Evolutionary conservation across 1,140 invertebrate species (phyloP).

Genomic region (Zophobas morio): DNA sequence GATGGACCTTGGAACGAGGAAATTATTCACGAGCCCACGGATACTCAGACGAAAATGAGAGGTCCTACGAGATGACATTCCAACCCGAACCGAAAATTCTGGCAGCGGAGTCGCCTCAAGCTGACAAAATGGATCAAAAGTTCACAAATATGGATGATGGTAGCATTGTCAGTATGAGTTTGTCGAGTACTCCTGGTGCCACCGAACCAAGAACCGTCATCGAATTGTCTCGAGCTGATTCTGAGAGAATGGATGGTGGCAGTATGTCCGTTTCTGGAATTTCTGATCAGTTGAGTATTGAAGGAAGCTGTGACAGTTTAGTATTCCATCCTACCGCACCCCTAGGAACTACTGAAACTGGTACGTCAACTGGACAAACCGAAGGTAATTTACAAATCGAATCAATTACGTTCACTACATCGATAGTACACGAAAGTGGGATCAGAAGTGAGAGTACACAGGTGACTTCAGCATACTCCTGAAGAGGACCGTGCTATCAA

Average conservation of each 20-base stretch:
- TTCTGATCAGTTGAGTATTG: constrained; percentile 70
- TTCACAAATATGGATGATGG: constrained; percentile 73
- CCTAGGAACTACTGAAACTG: constrained; percentile 60
- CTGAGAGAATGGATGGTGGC: constrained; percentile 60
- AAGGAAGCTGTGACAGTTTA: constrained; percentile 61
- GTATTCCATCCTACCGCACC: constrained; percentile 56
- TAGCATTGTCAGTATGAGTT: constrained; percentile 71
- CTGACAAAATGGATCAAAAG: constrained; percentile 65
- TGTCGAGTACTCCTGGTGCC: constrained; percentile 71
- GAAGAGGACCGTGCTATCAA: constrained; percentile 72
- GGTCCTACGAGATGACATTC: constrained; percentile 92
- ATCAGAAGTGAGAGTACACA: constrained; percentile 71
- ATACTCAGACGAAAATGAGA: constrained; percentile 82
- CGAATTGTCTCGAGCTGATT: constrained; percentile 68
- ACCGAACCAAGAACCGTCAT: constrained; percentile 71
- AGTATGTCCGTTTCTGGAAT: constrained; percentile 69
- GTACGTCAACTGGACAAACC: constrained; percentile 62
- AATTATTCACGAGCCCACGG: constrained; percentile 61
- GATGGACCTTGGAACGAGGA: constrained; percentile 69
- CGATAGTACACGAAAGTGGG: constrained; percentile 69
- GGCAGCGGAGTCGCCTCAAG: constrained; percentile 62
- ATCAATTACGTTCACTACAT: constrained; percentile 72
- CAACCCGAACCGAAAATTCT: constrained; percentile 76
- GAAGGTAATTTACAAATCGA: constrained; percentile 63
- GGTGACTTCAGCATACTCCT: constrained; percentile 69